Evolutionary conservation across 2,888 invertebrate genomes (phyloP).

Genomic region (Anoplius nigerrimus): DNA sequence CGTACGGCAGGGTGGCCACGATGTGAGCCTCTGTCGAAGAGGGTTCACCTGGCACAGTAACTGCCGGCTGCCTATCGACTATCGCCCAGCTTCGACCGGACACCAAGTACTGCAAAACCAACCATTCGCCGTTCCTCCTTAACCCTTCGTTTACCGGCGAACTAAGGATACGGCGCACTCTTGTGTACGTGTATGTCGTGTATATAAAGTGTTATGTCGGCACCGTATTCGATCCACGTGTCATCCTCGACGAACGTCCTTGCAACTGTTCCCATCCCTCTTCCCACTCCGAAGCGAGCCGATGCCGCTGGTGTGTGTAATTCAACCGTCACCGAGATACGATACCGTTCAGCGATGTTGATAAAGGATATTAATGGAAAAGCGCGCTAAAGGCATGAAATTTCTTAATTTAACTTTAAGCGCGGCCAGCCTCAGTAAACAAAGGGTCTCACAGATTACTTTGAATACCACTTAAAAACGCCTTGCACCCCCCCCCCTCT

Average conservation of each 20-base stretch:
- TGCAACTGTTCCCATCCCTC: too few species aligned
- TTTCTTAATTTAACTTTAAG: too few species aligned
- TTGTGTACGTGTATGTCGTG: too few species aligned
- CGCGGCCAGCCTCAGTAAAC: constrained; percentile 42
- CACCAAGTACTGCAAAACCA: constrained; percentile 73
- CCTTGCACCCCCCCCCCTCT: constrained; percentile 27
- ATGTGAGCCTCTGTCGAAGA: constrained; percentile 72
- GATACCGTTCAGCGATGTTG: too few species aligned
- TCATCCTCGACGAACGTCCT: too few species aligned
- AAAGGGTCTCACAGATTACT: constrained; percentile 42
- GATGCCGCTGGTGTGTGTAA: too few species aligned
- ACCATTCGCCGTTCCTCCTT: constrained; percentile 59
- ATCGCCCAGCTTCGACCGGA: constrained; percentile 73
- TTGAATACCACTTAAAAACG: constrained; percentile 16
- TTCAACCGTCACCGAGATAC: too few species aligned
- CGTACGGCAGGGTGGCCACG: constrained; percentile 73
- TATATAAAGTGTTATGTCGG: too few species aligned
- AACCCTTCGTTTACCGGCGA: constrained; percentile 50
- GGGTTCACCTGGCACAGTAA: constrained; percentile 69
- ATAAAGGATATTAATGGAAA: too few species aligned
- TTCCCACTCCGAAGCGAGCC: too few species aligned
- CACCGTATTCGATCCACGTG: too few species aligned
- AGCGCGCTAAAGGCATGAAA: too few species aligned
- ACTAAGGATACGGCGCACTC: neutral
- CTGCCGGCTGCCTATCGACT: constrained; percentile 71